Base-by-base conservation (phyloP, 2,888 invertebrate genomes). In the Gastrophysa polygoni region DNA sequence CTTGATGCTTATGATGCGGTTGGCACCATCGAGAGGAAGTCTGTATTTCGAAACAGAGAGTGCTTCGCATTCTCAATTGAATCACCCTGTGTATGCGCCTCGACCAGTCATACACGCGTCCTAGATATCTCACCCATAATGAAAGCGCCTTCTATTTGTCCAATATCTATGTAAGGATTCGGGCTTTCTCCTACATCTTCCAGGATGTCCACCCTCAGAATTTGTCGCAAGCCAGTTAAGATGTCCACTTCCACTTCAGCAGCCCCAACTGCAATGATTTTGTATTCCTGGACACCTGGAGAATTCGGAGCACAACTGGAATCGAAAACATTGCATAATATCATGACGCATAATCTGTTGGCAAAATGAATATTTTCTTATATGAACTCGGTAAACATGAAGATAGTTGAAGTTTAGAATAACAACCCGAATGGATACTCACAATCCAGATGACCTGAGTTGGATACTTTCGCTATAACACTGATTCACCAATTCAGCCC, bases 141-240 rank as follows among this genome's bases (percentile, higher is more conserved):
- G 63, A 91, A 92, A 0, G 91, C 91, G 21, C 93, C 93, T 80
- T 91, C 91, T n/a, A 90, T 87, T 83, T 92, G 92, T 2, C 88
- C 91, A 54, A 91, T 81, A 77, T 92, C 91, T 52, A 92, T 85
- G 72, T 85, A 21, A 0, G 91, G 91, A 80, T 86, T 91, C 67
- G 91, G 80, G 76, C 90, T 90, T 69, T 87, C 84, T n/a, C 92
- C 92, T 10, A 86, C 85, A 73, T 92, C 92, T 78, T 91, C 91
- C 18, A 91, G 79, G 48, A 92, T 80, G 77, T 92, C 91, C 0
- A 89, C 89, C 67, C 91, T 85, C 14, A 77, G 79, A 10, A 91
- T 78, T 69, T 89, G 83, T 74, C 89, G 87, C 75, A 92, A 90
- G 10, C 93, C 93, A 0, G 92, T 92, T 28, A 94, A 82, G 10